Conservation (phyloP, 2,113 vertebrate species). For the Lophochroa leadbeateri region DNA sequence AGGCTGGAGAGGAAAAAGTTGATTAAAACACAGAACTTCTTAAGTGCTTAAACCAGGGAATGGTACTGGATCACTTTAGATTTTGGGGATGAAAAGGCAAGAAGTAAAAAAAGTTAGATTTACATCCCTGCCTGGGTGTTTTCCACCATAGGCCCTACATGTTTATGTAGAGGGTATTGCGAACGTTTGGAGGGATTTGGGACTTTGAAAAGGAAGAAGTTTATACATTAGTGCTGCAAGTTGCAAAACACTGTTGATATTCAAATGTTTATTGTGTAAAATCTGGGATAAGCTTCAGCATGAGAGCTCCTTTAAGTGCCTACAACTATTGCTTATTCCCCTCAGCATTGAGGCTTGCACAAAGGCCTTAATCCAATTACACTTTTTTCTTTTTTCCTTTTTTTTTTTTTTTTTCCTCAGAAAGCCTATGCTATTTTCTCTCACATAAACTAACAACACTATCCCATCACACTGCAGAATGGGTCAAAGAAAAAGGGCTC, state of each 20-base stretch:
- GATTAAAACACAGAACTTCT: slow-evolving; percentile 65
- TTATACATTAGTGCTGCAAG: slow-evolving; percentile 99
- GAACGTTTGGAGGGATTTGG: slow-evolving; percentile 88
- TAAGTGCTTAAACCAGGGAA: slow-evolving; percentile 56
- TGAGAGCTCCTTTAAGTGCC: slow-evolving; percentile 99
- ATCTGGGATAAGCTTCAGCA: slow-evolving; percentile 99
- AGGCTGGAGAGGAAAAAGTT: slow-evolving; percentile 48
- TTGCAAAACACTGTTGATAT: slow-evolving; percentile 99
- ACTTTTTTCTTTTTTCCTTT: slow-evolving; percentile 88
- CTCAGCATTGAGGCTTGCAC: slow-evolving; percentile 94
- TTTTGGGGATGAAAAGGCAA: slow-evolving; percentile 51
- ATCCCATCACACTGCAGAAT: slow-evolving; percentile 93
- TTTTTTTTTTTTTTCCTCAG: slow-evolving; percentile 80
- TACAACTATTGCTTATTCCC: slow-evolving; percentile 99
- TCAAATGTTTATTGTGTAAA: slow-evolving; percentile 99
- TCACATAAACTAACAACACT: slow-evolving; percentile 99
- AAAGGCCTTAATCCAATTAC: slow-evolving; percentile 99
- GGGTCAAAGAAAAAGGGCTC: slow-evolving; percentile 92
- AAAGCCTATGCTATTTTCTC: slow-evolving; percentile 97
- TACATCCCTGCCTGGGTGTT: slow-evolving; percentile 65
- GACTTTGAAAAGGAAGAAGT: slow-evolving; percentile 95
- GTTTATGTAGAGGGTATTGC: slow-evolving; percentile 82
- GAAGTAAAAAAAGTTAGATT: slow-evolving; percentile 58
- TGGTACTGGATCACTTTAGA: slow-evolving; percentile 63
- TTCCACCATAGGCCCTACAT: slow-evolving; percentile 69